Conservation (phyloP, 2,113 vertebrate species). For the Acanthisitta chloris region DNA sequence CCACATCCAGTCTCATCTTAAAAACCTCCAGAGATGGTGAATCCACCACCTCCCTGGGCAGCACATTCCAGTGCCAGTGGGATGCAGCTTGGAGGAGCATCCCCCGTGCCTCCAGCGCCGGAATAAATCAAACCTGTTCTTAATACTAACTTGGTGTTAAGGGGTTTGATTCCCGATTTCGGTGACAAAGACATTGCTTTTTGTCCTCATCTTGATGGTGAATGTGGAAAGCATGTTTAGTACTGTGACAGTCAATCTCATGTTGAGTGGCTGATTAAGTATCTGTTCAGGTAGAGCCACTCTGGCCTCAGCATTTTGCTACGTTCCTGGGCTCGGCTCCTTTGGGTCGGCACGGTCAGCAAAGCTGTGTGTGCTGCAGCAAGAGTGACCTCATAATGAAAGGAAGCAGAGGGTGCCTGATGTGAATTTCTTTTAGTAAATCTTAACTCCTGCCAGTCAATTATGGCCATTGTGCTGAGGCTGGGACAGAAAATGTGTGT, state of each 20-base stretch:
- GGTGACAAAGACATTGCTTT: neutral
- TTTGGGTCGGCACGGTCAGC: neutral
- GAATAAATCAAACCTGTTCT: too few relatives aligned
- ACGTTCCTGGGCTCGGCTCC: neutral
- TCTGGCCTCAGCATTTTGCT: neutral
- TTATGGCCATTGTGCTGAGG: neutral
- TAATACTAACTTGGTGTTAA: too few relatives aligned
- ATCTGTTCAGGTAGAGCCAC: neutral
- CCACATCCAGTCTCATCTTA: too few relatives aligned
- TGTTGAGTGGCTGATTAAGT: neutral
- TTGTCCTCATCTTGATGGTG: neutral
- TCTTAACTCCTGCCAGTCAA: neutral
- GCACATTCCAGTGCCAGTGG: too few relatives aligned
- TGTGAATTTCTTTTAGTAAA: neutral
- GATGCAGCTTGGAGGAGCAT: too few relatives aligned
- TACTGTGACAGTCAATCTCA: neutral
- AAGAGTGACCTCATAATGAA: neutral
- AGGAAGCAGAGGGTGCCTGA: neutral
- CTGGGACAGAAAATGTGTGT: neutral
- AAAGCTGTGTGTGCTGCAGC: accelerated
- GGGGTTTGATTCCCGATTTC: too few relatives aligned
- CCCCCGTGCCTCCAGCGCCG: too few relatives aligned
- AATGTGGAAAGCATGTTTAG: neutral
- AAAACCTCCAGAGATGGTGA: too few relatives aligned
- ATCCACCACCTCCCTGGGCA: too few relatives aligned